Evolutionary conservation across 2,797 vertebrate species (phyloP), one percentile per base, ranked within the genome.

Genomic region (Onychomys arenicola): DNA sequence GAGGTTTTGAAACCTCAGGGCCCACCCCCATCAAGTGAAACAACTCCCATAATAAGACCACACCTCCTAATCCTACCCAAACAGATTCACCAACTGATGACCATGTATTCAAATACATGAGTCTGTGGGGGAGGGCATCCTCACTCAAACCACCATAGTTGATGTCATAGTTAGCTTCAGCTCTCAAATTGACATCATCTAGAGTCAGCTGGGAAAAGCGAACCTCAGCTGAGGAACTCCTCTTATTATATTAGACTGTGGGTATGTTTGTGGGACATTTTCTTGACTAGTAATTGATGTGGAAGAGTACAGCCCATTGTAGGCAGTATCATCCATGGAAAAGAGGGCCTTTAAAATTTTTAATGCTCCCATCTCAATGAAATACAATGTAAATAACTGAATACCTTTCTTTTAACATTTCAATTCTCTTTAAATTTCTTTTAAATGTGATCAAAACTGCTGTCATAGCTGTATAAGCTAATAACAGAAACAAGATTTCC

Each of bases 401-500:
- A 65, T 71, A 13, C 63, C 8, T 46, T 46, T 69, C 43, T 61
- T 21, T 89, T 78, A 3, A 61, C 88, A 88, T 76, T 49, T 57
- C 61, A 89, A 37, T 46, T 81, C 2, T 83, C 12, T 80, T 63
- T 87, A 63, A 7, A 71, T 46, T 3, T 59, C 65, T 67, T 78
- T 85, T 4, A 46, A 84, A 82, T 43, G 69, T 80, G 71, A 59
- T 57, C 40, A 49, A 77, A 97, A 85, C 11, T 65, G 32, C n/a
- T 88, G 52, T 14, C 77, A 90, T 55, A 27, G 73, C 11, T 93
- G 49, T 82, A 77, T 63, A 83, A 77, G 84, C 16, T 90, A 59
- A 76, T 96, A 63, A 81, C 43, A 93, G 94, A 92, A 82, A 37
- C 27, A 90, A 73, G 34, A 85, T 82, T 95, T 86, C 61, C 17